Evolutionary conservation across 2,113 vertebrate genomes (phyloP).

Genomic region (Hippocampus guttulatus): DNA sequence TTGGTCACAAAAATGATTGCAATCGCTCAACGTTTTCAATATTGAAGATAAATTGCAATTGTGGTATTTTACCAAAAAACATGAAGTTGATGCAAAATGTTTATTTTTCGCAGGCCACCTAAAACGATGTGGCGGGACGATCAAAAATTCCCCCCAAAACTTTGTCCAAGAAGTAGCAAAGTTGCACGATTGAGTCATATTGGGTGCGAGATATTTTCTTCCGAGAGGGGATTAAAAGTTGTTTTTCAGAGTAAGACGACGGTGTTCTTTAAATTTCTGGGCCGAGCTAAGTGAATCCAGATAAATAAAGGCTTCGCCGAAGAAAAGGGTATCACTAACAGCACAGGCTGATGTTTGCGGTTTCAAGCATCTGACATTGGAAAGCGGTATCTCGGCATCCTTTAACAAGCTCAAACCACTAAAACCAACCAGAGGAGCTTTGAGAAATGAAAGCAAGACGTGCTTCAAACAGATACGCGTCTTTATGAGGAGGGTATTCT

Average conservation of each 20-base stretch:
- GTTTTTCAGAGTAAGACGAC: not conserved
- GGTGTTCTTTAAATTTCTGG: not conserved
- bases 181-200: not conserved
- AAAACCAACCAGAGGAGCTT: not conserved
- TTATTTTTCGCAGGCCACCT: too few species aligned
- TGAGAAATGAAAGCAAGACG: slow-evolving; percentile 2
- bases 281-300: slow-evolving; percentile 6
- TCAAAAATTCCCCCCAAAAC: not conserved
- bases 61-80: too few species aligned
- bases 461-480: not conserved
- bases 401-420: slow-evolving; percentile 4
- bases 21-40: too few species aligned
- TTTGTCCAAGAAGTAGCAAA: not conserved
- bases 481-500: slow-evolving; percentile 2
- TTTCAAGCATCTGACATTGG: not conserved
- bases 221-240: not conserved
- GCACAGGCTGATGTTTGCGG: slow-evolving; percentile 1
- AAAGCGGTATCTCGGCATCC: slow-evolving; percentile 1
- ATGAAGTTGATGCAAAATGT: too few species aligned
- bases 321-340: slow-evolving; percentile 4
- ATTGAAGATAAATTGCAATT: too few species aligned
- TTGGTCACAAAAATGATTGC: too few species aligned
- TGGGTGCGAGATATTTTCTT: not conserved
- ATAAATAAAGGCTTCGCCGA: not conserved
- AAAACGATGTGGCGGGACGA: not conserved